Conservation (phyloP, 2,797 vertebrate species). For the Falco concolor region DNA sequence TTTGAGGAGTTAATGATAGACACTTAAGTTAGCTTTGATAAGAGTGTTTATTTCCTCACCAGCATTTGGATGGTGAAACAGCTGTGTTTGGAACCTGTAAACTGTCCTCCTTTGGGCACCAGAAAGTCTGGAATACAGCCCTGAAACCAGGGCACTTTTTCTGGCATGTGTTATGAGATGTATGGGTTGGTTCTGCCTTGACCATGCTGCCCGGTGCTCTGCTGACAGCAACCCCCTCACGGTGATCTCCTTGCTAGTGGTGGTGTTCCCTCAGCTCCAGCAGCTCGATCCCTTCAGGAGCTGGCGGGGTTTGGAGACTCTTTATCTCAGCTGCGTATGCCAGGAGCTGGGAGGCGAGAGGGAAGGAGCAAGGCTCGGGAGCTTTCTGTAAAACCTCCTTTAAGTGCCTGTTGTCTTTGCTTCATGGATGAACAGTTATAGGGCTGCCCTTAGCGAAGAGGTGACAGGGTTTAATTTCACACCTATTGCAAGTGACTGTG, state of each 20-base stretch:
- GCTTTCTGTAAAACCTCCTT: background rate
- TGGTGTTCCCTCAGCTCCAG: background rate
- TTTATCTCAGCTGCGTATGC: background rate
- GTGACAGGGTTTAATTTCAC: conserved; percentile 16
- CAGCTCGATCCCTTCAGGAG: background rate
- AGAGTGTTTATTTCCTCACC: background rate
- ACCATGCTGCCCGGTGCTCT: background rate
- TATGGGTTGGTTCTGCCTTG: background rate
- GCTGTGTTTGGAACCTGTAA: background rate
- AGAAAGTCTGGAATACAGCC: background rate
- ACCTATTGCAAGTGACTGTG: background rate
- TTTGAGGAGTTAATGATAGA: background rate
- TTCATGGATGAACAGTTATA: background rate
- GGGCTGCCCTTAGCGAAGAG: background rate
- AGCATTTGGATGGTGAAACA: background rate
- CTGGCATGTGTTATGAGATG: background rate
- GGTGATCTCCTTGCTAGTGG: background rate
- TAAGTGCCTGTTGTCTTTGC: background rate
- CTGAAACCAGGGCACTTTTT: background rate
- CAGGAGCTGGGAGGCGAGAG: background rate
- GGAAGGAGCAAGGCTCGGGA: background rate
- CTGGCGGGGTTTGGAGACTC: background rate
- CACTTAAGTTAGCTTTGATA: background rate
- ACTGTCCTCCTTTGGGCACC: background rate
- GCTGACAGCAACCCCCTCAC: background rate